These are phyloP conservation scores for Priocnemis perturbator DNA, from an alignment of 2,888 invertebrate species.

Conservation along the genomic window DNA sequence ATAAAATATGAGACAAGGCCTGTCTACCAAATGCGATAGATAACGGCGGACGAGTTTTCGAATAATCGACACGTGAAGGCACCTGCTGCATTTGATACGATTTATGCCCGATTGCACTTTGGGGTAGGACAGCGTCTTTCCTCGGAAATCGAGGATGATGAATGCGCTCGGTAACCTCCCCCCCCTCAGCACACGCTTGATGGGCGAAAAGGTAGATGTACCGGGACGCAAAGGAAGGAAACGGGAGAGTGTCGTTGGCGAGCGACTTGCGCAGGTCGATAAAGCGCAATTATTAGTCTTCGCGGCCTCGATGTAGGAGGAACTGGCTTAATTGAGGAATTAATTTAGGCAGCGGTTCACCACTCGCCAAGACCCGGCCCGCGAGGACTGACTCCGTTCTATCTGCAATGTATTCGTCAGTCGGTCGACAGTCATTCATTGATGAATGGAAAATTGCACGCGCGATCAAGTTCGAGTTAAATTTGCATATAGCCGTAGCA, in stretches of 20 bases:
- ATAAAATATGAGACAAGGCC: too few species aligned
- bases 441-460: too few species aligned
- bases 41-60: too few species aligned
- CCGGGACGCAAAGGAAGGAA: constrained; percentile 15
- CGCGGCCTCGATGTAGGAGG: constrained; percentile 50
- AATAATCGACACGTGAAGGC: too few species aligned
- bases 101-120: constrained; percentile 40
- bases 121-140: constrained; percentile 23
- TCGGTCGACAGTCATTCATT: too few species aligned
- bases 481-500: too few species aligned
- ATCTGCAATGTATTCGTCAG: too few species aligned
- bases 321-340: constrained; percentile 67
- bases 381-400: not conserved
- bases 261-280: constrained; percentile 24
- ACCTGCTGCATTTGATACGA: constrained; percentile 32
- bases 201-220: too few species aligned
- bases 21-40: too few species aligned
- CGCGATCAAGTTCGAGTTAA: too few species aligned
- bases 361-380: not conserved
- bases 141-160: constrained; percentile 34
- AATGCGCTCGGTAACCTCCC: constrained; percentile 3
- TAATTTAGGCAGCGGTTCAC: constrained; percentile 50
- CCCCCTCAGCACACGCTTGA: too few species aligned
- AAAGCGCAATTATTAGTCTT: constrained; percentile 56
- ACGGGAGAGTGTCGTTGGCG: constrained; percentile 20